Percentiles rank a stretch among this genome's conserved stretches.
These are phyloP conservation scores for Galemys pyrenaicus DNA, from an alignment of 2,113 vertebrate genomes.

Conservation along the genomic window DNA sequence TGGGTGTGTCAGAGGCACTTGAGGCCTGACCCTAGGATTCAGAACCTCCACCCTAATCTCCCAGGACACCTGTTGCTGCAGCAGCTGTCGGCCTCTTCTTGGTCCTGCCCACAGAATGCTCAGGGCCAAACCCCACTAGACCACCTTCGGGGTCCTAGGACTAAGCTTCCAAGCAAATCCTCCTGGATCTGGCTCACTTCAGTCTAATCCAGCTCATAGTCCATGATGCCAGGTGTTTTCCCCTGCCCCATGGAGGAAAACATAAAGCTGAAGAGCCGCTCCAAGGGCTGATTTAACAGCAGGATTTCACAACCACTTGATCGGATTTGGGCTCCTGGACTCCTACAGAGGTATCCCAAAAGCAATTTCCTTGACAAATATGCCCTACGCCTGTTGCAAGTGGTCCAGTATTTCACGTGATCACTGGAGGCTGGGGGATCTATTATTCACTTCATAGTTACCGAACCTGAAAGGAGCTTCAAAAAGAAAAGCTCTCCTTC, in stretches of 20 bases:
- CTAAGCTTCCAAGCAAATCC: background rate
- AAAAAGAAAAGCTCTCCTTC: constrained; percentile 45
- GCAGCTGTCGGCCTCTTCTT: background rate
- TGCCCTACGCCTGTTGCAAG: background rate
- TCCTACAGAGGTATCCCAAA: background rate
- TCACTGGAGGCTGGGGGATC: constrained; percentile 3
- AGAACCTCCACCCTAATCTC: background rate
- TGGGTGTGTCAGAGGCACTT: background rate
- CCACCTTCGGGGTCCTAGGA: background rate
- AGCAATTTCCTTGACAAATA: constrained; percentile 3
- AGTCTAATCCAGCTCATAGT: background rate
- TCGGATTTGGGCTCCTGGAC: background rate
- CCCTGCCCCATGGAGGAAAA: background rate
- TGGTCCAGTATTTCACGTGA: constrained; percentile 8
- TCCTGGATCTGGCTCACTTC: background rate
- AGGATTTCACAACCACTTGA: constrained; percentile 22
- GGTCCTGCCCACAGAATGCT: background rate
- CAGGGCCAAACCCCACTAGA: background rate
- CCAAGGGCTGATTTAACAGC: background rate
- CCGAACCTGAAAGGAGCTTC: constrained; percentile 64
- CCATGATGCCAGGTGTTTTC: background rate
- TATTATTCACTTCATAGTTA: constrained; percentile 76
- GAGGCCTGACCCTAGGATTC: background rate
- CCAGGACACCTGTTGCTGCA: background rate
- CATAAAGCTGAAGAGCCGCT: background rate